These are phyloP conservation scores for Rhorus exstirpatorius DNA, from an alignment of 2,888 invertebrate species.

Conservation along the genomic window DNA sequence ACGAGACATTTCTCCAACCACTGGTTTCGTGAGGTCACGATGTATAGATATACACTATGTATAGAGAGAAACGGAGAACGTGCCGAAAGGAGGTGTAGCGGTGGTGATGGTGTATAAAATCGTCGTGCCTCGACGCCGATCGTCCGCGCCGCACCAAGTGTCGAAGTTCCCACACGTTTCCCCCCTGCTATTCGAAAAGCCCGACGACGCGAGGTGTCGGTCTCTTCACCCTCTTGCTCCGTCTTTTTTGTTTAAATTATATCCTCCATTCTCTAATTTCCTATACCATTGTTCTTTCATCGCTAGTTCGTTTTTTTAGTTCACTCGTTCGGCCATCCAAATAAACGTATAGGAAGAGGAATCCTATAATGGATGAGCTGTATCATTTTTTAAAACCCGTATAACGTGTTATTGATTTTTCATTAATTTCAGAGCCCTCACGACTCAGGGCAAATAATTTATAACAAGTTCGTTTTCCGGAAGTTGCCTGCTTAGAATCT, in stretches of 20 bases:
- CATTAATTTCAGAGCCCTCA: background rate
- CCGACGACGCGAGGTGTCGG: constrained; percentile 37
- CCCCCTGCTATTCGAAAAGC: constrained; percentile 25
- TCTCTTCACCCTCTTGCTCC: background rate
- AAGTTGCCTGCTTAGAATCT: background rate
- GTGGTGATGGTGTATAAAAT: constrained; percentile 52
- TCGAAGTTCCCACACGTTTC: constrained; percentile 62
- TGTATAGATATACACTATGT: constrained; percentile 11
- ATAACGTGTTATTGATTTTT: background rate
- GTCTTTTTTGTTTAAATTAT: constrained; percentile 4
- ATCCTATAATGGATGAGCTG: background rate
- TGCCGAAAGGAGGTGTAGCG: constrained; percentile 20
- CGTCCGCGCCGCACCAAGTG: constrained; percentile 51
- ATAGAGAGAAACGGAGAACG: constrained; percentile 32
- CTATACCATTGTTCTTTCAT: background rate
- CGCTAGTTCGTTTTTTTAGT: background rate
- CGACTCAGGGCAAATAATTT: background rate
- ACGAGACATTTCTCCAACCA: constrained; percentile 44
- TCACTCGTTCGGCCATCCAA: background rate
- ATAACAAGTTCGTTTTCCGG: background rate
- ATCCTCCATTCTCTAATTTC: background rate
- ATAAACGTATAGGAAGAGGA: background rate
- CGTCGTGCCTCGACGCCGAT: constrained; percentile 53
- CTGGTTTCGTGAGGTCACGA: constrained; percentile 39
- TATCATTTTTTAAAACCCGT: background rate